phyloP scores from a whole-genome alignment of 1,140 invertebrate species.

The Drosophila miranda region DNA sequence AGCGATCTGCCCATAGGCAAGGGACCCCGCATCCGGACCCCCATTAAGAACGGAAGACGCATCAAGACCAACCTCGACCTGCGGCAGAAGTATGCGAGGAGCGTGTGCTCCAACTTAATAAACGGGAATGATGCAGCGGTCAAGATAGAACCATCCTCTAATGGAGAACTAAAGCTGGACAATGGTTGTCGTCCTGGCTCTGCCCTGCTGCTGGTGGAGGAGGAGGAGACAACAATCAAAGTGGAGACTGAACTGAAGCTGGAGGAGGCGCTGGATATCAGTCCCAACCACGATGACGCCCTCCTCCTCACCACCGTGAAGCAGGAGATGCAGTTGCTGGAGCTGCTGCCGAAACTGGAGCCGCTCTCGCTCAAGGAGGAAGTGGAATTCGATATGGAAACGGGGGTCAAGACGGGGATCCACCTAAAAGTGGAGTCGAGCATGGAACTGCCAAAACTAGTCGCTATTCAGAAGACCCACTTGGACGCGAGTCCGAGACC shows the following conservation, averaged over 20 bases:
- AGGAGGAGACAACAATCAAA: conserved; percentile 47
- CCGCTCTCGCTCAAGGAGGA: conserved; percentile 48
- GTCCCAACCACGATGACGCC: conserved; percentile 21
- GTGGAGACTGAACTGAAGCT: conserved; percentile 58
- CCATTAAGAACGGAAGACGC: conserved; percentile 63
- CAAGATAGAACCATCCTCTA: conserved; percentile 15
- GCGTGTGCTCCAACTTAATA: conserved; percentile 1
- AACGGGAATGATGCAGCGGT: conserved; percentile 35
- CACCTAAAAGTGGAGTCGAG: conserved; percentile 10
- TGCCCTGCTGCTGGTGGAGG: conserved; percentile 5
- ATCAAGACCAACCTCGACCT: conserved; percentile 75
- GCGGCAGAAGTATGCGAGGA: conserved; percentile 53
- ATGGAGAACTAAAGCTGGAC: conserved; percentile 14
- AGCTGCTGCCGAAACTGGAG: conserved; percentile 55
- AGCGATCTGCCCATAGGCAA: conserved; percentile 71
- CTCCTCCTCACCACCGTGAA: conserved; percentile 20
- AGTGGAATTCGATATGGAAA: conserved; percentile 6
- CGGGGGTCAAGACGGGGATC: conserved; percentile 8
- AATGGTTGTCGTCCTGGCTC: neutral
- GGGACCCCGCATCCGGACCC: conserved; percentile 74
- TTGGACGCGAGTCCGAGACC: conserved; percentile 4
- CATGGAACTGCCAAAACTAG: conserved; percentile 62
- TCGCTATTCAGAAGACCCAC: conserved; percentile 59
- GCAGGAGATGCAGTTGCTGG: conserved; percentile 40
- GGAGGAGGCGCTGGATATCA: conserved; percentile 12